Percentiles rank a stretch among this genome's conserved stretches.
These are phyloP conservation scores for Vollenhovia emeryi DNA, from an alignment of 1,140 invertebrate genomes.

Conservation along the genomic window DNA sequence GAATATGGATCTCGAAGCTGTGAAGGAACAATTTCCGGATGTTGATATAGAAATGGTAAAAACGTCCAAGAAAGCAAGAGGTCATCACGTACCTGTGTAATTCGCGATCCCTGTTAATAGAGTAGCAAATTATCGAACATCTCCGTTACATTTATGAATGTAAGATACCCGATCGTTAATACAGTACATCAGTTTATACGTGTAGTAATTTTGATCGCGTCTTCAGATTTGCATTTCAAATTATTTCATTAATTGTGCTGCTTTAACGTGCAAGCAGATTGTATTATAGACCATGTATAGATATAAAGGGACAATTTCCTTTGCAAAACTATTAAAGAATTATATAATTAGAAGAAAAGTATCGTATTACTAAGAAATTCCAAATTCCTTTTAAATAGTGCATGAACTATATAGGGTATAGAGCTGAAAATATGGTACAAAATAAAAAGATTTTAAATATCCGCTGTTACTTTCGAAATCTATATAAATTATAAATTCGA, in stretches of 20 bases:
- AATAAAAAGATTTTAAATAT: neutral
- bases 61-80: slow-evolving; percentile 85
- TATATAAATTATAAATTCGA: neutral
- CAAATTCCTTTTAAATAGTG: neutral
- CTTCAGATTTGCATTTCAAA: neutral
- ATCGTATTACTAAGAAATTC: neutral
- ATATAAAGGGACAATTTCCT: slow-evolving; percentile 10
- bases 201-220: neutral
- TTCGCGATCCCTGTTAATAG: slow-evolving; percentile 8
- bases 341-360: neutral
- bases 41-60: slow-evolving; percentile 90
- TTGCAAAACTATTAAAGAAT: neutral
- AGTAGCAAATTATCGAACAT: slow-evolving; percentile 9
- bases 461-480: neutral
- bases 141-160: slow-evolving; percentile 7
- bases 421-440: neutral
- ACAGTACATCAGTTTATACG: neutral
- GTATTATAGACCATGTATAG: neutral
- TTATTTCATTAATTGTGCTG: neutral
- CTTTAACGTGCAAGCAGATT: neutral
- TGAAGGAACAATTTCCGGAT: slow-evolving; percentile 91
- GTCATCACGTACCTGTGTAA: slow-evolving; percentile 87
- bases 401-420: neutral
- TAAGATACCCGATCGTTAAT: neutral
- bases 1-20: slow-evolving; percentile 89